These are phyloP conservation scores for Pristionchus mayeri DNA, from an alignment of 2,888 invertebrate species.

Conservation along the genomic window DNA sequence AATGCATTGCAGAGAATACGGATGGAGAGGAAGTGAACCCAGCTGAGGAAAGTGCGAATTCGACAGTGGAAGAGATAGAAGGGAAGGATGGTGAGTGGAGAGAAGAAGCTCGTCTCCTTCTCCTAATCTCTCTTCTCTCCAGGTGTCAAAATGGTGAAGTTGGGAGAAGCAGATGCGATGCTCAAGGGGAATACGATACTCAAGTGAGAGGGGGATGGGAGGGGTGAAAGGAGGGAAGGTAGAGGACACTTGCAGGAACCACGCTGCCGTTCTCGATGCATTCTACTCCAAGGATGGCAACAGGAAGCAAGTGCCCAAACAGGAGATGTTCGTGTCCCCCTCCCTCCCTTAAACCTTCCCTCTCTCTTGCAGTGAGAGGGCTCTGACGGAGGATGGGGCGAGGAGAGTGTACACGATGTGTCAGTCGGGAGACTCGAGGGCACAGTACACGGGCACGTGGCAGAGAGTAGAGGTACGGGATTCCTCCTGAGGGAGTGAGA, in stretches of 20 bases:
- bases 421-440: not conserved
- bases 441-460: conserved; percentile 47
- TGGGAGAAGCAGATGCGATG: conserved; percentile 37
- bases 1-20: not conserved
- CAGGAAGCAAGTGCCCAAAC: not conserved
- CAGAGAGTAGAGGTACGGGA: conserved; percentile 47
- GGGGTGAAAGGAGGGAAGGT: not conserved
- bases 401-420: conserved; percentile 35
- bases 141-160: not conserved
- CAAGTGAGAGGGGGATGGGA: not conserved
- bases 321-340: not conserved
- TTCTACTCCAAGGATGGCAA: conserved; percentile 37
- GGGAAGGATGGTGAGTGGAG: too few relatives aligned
- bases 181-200: not conserved
- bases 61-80: too few relatives aligned
- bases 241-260: not conserved
- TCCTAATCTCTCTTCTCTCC: not conserved
- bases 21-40: not conserved
- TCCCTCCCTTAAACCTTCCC: not conserved
- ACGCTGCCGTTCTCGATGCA: not conserved
- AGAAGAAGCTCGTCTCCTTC: not conserved
- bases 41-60: too few relatives aligned
- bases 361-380: not conserved
- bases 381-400: not conserved
- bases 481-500: not conserved